Evolutionary conservation across 2,797 vertebrate species (phyloP).

Genomic region (Mormyrus proboscirostris): DNA sequence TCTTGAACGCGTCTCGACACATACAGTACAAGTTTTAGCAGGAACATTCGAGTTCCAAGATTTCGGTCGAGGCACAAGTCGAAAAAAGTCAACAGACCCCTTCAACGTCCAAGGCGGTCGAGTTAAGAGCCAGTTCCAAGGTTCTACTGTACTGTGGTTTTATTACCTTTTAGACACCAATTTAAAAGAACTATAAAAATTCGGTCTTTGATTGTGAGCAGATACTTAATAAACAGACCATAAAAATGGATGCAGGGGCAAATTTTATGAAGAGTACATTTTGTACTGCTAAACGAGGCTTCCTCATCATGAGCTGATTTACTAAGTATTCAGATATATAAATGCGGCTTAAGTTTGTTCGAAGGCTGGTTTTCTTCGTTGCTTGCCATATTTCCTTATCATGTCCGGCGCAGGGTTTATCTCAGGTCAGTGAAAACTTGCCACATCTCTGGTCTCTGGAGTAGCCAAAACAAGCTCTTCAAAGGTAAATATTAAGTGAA

Average conservation of each 20-base stretch:
- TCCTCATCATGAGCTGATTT: neutral
- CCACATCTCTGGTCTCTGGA: neutral
- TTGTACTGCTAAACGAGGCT: neutral
- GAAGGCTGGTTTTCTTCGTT: neutral
- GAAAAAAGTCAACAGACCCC: neutral
- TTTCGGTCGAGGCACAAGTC: neutral
- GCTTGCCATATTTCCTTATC: neutral
- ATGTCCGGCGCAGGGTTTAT: neutral
- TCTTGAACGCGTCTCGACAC: neutral
- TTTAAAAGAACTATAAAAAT: neutral
- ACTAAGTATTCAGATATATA: neutral
- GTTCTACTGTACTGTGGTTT: neutral
- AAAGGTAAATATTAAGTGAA: neutral
- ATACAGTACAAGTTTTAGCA: neutral
- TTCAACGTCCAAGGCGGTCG: neutral
- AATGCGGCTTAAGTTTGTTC: neutral
- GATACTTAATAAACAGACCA: neutral
- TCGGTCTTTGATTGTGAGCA: neutral
- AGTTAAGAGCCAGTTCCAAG: neutral
- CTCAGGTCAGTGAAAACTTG: neutral
- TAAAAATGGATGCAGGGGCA: neutral
- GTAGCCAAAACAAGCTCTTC: neutral
- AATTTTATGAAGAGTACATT: neutral
- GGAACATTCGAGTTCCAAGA: neutral
- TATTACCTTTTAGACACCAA: neutral